phyloP scores from a whole-genome alignment of 2,888 invertebrate species.

The Acrocyrtus sp. region DNA sequence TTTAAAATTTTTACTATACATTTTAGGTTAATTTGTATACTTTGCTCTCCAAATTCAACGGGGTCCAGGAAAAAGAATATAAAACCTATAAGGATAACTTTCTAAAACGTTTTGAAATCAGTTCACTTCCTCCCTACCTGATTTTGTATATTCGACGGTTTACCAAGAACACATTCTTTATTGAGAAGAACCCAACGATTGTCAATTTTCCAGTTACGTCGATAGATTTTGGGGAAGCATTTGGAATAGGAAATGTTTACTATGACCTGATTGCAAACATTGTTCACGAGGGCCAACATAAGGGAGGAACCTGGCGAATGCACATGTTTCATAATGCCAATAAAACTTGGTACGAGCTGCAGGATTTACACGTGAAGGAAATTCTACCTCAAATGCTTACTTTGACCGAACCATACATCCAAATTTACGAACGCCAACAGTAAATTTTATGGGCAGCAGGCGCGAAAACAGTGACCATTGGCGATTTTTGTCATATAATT shows the following conservation, averaged over 20 bases:
- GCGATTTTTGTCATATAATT: no score
- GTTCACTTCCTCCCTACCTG: slow-evolving; percentile 90
- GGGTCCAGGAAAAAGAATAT: slow-evolving; percentile 94
- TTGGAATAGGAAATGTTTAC: slow-evolving; percentile 71
- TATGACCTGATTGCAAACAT: slow-evolving; percentile 99
- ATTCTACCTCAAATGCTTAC: slow-evolving; percentile 99
- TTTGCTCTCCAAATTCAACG: slow-evolving; percentile 95
- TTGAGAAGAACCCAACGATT: slow-evolving; percentile 99
- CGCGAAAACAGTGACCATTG: no score
- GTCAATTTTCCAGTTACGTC: slow-evolving; percentile 99
- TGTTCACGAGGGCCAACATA: slow-evolving; percentile 97
- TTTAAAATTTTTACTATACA: not conserved
- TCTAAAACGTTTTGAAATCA: slow-evolving; percentile 96
- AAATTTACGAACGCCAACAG: slow-evolving; percentile 70
- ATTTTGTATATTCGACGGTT: slow-evolving; percentile 95
- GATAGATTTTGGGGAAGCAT: slow-evolving; percentile 67
- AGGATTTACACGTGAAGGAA: slow-evolving; percentile 97
- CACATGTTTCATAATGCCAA: slow-evolving; percentile 85
- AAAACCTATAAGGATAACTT: slow-evolving; percentile 99
- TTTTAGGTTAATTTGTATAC: slow-evolving; percentile 90
- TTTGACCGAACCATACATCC: slow-evolving; percentile 98
- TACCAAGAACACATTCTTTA: slow-evolving; percentile 98
- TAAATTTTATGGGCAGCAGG: no score
- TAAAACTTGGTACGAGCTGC: slow-evolving; percentile 89
- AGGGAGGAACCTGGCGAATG: slow-evolving; percentile 92